phyloP scores from a whole-genome alignment of 2,888 invertebrate species.

The Bibio marci region DNA sequence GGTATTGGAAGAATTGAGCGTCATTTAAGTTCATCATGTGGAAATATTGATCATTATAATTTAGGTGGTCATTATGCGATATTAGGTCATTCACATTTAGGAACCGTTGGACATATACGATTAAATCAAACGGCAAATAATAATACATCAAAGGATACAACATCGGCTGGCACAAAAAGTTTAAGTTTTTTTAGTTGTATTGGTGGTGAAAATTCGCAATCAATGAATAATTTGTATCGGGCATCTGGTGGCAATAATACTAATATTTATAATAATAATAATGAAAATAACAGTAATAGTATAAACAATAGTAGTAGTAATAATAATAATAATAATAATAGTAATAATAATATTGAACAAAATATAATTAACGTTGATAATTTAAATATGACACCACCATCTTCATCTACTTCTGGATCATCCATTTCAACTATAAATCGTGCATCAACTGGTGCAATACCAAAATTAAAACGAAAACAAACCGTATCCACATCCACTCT shows the following conservation, averaged over 20 bases:
- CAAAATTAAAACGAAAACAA: slow-evolving; percentile 3
- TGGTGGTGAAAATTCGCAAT: slow-evolving; percentile 29
- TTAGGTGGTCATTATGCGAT: slow-evolving; percentile 29
- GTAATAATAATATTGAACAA: neutral
- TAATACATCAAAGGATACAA: slow-evolving; percentile 12
- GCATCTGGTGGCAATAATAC: slow-evolving; percentile 12
- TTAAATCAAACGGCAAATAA: slow-evolving; percentile 18
- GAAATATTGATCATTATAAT: slow-evolving; percentile 36
- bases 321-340: neutral
- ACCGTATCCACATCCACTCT: neutral
- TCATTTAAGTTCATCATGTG: slow-evolving; percentile 47
- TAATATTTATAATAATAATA: neutral
- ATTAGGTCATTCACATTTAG: slow-evolving; percentile 29
- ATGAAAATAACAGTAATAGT: neutral
- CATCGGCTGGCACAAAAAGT: slow-evolving; percentile 23
- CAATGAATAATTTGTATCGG: slow-evolving; percentile 28
- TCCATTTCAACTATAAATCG: neutral
- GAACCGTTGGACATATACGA: slow-evolving; percentile 29
- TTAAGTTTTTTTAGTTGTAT: slow-evolving; percentile 28
- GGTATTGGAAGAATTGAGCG: slow-evolving; percentile 39
- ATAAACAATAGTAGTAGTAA: neutral
- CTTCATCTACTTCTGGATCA: slow-evolving; percentile 13
- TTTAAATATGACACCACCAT: slow-evolving; percentile 11
- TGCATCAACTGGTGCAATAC: slow-evolving; percentile 7
- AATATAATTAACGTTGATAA: no score